A percentile compares a stretch with the other conserved stretches of the same genome.
These are phyloP conservation scores for Solenodon paradoxus DNA, from an alignment of 2,113 vertebrate species.

Conservation along the genomic window DNA sequence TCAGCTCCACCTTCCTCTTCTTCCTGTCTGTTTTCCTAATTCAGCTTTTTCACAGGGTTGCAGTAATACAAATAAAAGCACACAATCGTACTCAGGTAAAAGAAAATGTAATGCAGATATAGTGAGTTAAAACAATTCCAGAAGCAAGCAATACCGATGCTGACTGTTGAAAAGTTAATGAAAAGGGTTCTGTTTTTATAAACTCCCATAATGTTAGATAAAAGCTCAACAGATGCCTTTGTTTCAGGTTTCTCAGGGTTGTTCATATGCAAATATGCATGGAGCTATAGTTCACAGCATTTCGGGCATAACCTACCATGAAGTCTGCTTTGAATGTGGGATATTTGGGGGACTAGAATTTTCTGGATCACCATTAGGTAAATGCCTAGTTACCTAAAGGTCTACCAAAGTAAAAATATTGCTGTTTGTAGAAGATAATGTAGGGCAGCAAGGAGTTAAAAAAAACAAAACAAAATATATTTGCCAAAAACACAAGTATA, in stretches of 20 bases:
- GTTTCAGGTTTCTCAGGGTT: neutral
- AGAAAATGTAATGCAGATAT: neutral
- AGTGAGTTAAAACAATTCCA: neutral
- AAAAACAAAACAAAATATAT: neutral
- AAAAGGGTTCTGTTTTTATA: neutral
- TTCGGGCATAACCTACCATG: neutral
- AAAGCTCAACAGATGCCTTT: neutral
- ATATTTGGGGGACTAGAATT: neutral
- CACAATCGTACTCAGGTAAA: neutral
- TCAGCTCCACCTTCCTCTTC: neutral
- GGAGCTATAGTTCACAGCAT: neutral
- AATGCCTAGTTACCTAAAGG: neutral
- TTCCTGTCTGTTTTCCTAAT: neutral
- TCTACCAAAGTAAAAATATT: neutral
- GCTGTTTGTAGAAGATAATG: neutral
- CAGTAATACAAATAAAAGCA: neutral
- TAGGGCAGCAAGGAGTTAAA: neutral
- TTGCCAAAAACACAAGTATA: neutral
- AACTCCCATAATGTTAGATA: neutral
- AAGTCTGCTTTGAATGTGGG: neutral
- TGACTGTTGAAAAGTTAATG: neutral
- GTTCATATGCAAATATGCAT: neutral
- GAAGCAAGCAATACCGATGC: neutral
- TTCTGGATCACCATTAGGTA: neutral
- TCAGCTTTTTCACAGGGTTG: neutral